Conservation (phyloP, 2,113 vertebrate genomes). For the Sylvietta virens region DNA sequence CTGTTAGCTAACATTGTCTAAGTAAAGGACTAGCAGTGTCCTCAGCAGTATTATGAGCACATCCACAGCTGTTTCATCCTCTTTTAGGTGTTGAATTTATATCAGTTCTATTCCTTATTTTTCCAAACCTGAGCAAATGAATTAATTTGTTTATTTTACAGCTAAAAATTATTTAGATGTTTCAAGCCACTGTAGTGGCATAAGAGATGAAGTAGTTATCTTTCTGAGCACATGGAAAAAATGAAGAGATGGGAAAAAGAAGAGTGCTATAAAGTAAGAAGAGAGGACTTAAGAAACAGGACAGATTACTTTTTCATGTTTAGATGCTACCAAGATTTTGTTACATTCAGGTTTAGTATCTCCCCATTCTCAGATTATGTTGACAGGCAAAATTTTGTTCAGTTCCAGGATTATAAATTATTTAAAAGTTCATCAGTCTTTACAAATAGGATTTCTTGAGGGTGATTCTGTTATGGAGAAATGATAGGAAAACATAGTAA, state of each 20-base stretch:
- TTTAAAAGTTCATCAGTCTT: background rate
- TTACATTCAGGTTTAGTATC: background rate
- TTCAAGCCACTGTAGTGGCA: background rate
- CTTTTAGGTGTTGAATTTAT: background rate
- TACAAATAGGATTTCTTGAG: background rate
- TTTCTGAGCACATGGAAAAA: background rate
- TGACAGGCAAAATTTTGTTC: background rate
- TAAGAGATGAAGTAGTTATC: background rate
- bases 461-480: background rate
- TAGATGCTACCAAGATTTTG: background rate
- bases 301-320: background rate
- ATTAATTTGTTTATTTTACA: background rate
- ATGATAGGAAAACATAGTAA: background rate
- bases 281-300: background rate
- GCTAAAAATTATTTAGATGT: background rate
- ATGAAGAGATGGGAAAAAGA: background rate
- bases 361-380: background rate
- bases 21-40: background rate
- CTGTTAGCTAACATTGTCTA: background rate
- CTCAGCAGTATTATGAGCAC: background rate
- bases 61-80: background rate
- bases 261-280: background rate
- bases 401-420: background rate
- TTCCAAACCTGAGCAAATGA: background rate
- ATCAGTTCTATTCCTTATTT: background rate